Base-by-base conservation (phyloP, 2,797 vertebrate species). In the Austrolebias charrua region DNA sequence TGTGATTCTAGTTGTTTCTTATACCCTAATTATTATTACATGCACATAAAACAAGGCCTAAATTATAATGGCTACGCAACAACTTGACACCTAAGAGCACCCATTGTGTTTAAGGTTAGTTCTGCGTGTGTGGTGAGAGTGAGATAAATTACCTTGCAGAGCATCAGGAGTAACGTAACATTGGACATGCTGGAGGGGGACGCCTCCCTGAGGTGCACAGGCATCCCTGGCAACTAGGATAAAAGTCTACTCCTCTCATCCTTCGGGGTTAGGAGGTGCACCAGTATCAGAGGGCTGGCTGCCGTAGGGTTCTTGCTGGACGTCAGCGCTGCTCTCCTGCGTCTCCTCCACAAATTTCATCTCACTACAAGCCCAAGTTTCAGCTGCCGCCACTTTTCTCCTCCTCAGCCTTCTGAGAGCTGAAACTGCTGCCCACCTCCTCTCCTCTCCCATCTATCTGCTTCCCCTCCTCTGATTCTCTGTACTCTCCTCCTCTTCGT, bases 91-190 rank as follows among this genome's bases (percentile, higher is more conserved):
- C 71, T 52, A 53, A 12, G 14, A 42, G 40, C 40, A 16, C 38
- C 10, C 38, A 12, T 12, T 11, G 38, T 40, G 38, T 40, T 3
- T 40, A 11, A 40, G 38, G 38, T 40, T 12, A 12, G 38, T 40
- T 40, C 38, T 40, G 29, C 18, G 8, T 42, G 53, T 40, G 50
- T 31, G 63, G 24, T 73, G 71, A 42, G 28, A 40, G 57, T 68
- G 20, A 38, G 31, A 18, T 31, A 86, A 94, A 91, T 54, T 96
- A 98, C 97, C 96, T 94, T 93, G 92, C 92, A 95, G 87, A 94
- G 94, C 95, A 97, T 98, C 95, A 97, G 95, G 95, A 95, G 90
- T 86, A 93, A 89, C 90, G 92, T 93, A 91, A 90, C 94, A 93
- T 89, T 88, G 87, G 91, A 92, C 94, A 94, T 94, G 93, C 94